Evolutionary conservation across 2,113 vertebrate species (phyloP), one percentile per base, ranked within the genome.

Genomic region (Toxotes jaculatrix): DNA sequence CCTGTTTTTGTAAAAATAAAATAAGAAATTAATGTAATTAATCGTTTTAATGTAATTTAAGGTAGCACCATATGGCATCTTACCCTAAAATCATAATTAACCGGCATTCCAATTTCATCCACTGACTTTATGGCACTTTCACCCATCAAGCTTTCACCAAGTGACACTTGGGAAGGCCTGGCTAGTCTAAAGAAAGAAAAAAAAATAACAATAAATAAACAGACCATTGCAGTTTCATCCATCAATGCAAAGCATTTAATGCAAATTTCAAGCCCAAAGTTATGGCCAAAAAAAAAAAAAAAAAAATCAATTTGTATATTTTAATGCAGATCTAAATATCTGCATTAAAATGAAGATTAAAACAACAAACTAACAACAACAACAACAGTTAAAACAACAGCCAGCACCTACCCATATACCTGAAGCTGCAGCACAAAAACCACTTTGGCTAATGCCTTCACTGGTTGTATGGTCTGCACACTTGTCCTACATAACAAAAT

Each of bases 61-160:
- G 7, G 19, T 13, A 23, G 5, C 4, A 55, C 9, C 8, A 27
- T 23, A 19, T 8, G 11, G 3, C 0, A 12, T 91, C 96, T 95
- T 86, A 98, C 97, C 93, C 94, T 95, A 84, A 98, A 98, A 79
- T 98, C 96, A 81, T 95, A 97, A 32, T 96, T 95, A 90, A 98
- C 95, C 69, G 95, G 87, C 85, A 91, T 95, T 91, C 97, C 97
- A 71, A 97, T 95, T 31, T 97, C 92, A 10, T 97, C 96, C 90
- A 96, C 89, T 77, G 95, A 95, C 74, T 95, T 96, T 91, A 97
- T 92, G 49, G 94, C 94, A 62, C 95, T 96, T 85, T 97, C 95
- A n/a, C 95, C 95, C 60, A 84, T 19, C 4, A 93, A 80, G 4
- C 53, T 76, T 42, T 95, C 95, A 83, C 95, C 95, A 91, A 96